Percentiles rank a stretch among this genome's conserved stretches.
phyloP scores from a whole-genome alignment of 2,888 invertebrate genomes.

The Taphrorychus bicolor region DNA sequence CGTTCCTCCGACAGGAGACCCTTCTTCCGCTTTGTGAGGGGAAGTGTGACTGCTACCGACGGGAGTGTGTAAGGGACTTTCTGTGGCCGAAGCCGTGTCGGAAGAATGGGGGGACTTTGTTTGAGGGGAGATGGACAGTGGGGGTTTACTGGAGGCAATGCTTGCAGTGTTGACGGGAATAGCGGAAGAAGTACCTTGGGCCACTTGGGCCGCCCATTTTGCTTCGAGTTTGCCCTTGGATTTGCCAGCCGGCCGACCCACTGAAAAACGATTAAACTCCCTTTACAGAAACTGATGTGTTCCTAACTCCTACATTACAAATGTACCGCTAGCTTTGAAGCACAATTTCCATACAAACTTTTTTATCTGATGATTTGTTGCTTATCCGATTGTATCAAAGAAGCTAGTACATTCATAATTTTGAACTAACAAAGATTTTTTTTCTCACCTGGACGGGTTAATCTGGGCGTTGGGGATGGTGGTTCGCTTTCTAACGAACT shows the following conservation, averaged over 20 bases:
- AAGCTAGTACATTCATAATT: no score
- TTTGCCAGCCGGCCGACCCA: constrained; percentile 62
- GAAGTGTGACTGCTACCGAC: not conserved
- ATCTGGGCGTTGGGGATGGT: constrained; percentile 62
- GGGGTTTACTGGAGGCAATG: constrained; percentile 12
- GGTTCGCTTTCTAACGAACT: constrained; percentile 63
- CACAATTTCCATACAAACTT: no score
- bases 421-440: no score
- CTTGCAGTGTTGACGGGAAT: constrained; percentile 20
- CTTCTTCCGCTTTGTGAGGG: constrained; percentile 19
- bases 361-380: no score
- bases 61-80: constrained; percentile 15
- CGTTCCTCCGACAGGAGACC: no score
- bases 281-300: no score
- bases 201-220: constrained; percentile 55
- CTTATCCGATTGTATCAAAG: no score
- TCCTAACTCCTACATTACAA: no score
- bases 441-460: constrained; percentile 55
- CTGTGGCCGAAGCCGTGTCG: constrained; percentile 21
- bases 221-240: constrained; percentile 54
- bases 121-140: constrained; percentile 26
- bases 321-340: no score
- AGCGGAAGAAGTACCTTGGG: constrained; percentile 55
- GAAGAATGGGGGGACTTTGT: constrained; percentile 17
- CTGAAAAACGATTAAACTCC: constrained; percentile 49